These are phyloP conservation scores for Lophochroa leadbeateri DNA, from an alignment of 2,113 vertebrate species.

Conservation along the genomic window DNA sequence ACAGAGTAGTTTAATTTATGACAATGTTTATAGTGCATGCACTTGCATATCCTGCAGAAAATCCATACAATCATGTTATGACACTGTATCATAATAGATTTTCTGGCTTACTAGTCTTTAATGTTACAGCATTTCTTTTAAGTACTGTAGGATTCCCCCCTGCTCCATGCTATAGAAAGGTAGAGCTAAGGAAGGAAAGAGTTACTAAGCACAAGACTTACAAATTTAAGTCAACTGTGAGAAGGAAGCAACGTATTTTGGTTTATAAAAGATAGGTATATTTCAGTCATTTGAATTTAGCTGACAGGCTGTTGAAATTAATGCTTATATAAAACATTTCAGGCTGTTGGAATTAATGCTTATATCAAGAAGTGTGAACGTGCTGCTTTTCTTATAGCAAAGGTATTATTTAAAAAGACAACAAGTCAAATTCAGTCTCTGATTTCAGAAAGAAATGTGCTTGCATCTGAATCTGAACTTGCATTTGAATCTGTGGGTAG, in stretches of 20 bases:
- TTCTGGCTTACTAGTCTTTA: neutral
- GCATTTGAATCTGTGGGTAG: neutral
- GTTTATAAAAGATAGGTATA: neutral
- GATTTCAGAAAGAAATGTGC: neutral
- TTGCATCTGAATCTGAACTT: neutral
- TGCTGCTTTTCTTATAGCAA: neutral
- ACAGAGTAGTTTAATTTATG: neutral
- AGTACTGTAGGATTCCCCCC: neutral
- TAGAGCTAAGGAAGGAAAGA: neutral
- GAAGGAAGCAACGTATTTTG: neutral
- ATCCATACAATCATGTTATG: neutral
- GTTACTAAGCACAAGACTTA: neutral
- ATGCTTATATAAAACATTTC: neutral
- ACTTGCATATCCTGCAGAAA: neutral
- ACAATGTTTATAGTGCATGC: neutral
- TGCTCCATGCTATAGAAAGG: fast-evolving
- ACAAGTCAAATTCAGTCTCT: neutral
- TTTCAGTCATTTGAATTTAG: neutral
- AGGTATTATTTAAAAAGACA: neutral
- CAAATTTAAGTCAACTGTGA: neutral
- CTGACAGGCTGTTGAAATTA: neutral
- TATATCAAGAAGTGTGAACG: neutral
- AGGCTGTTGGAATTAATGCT: neutral
- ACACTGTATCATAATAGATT: neutral
- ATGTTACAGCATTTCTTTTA: neutral